These are phyloP conservation scores for Frankliniella intonsa DNA, from an alignment of 2,888 invertebrate genomes.

Conservation along the genomic window DNA sequence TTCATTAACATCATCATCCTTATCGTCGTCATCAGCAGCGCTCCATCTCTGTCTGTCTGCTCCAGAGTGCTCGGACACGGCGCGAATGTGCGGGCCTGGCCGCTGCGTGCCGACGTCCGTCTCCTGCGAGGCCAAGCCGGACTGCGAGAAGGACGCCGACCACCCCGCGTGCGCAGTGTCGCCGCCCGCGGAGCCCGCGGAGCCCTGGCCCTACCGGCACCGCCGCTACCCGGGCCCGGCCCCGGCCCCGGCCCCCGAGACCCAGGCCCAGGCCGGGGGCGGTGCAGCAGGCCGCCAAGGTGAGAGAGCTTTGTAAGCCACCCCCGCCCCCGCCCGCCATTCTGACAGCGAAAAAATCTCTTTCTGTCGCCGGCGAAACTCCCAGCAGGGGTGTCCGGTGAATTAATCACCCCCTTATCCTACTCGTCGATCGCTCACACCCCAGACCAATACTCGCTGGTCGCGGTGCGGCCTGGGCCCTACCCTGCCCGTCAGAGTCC, in stretches of 20 bases:
- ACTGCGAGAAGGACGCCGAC: conserved; percentile 2
- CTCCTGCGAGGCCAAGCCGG: neutral
- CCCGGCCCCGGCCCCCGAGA: neutral
- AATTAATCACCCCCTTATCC: too few relatives aligned
- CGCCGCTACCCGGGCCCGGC: neutral
- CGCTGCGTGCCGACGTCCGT: neutral
- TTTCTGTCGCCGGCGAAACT: too few relatives aligned
- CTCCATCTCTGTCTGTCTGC: neutral
- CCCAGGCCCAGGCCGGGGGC: neutral
- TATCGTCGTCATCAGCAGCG: too few relatives aligned
- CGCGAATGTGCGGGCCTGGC: neutral
- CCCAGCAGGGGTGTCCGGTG: too few relatives aligned
- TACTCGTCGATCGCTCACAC: neutral
- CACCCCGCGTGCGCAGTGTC: neutral
- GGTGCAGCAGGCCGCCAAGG: neutral
- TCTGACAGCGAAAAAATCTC: too few relatives aligned
- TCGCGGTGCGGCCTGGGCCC: too few relatives aligned
- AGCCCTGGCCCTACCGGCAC: neutral
- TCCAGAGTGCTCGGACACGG: conserved; percentile 16
- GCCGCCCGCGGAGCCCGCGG: too few relatives aligned
- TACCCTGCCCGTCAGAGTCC: too few relatives aligned
- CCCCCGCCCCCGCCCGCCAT: too few relatives aligned
- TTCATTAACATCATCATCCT: too few relatives aligned
- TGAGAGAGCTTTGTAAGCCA: too few relatives aligned
- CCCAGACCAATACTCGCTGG: neutral